Evolutionary conservation across 2,888 invertebrate genomes (phyloP), one percentile per base, ranked within the genome.

Genomic region (Epirrita christyi): DNA sequence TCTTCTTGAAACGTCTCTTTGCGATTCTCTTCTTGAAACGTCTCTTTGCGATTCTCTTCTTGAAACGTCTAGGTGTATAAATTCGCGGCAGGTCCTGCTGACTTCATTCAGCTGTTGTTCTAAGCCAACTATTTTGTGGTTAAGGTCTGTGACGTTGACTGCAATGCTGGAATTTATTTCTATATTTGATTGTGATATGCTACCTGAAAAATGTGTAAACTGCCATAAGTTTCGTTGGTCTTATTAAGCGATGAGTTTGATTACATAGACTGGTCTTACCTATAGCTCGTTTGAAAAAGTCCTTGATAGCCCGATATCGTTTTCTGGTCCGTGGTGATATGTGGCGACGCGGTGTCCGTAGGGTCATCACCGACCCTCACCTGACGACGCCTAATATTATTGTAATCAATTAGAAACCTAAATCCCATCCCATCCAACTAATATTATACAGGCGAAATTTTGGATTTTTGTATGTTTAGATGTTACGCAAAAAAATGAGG

Each of bases 251-350:
- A 5, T 32, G 9, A 7, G 32, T 32, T 7, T 32, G 32, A 32
- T 42, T 38, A 9, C 41, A 15, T 2, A 7, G 13, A 21, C 6
- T 37, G 21, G 28, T 53, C 49, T 73, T 72, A 88, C 91, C 86
- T 64, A 88, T 60, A 42, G 87, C 82, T 66, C 82, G 78, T 52
- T 79, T 78, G 51, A 91, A 76, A 64, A 91, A 91, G 43, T 83
- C 78, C 55, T 83, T 80, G 55, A 91, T 85, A 40, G 85, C 84
- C 21, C 81, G 78, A 65, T 80, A 91, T 59, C 80, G 83, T 52
- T 77, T 82, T 68, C 78, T 85, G 61, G 91, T 84, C 42, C 86
- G 85, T 40, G 89, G 88, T 40, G 91, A 90, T 60, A 89, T 86
- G 40, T 87, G 86, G 47, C 91, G 90, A 28, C 86, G 85, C 15